phyloP scores from a whole-genome alignment of 1,140 invertebrate genomes.

The Holotrichia oblita region DNA sequence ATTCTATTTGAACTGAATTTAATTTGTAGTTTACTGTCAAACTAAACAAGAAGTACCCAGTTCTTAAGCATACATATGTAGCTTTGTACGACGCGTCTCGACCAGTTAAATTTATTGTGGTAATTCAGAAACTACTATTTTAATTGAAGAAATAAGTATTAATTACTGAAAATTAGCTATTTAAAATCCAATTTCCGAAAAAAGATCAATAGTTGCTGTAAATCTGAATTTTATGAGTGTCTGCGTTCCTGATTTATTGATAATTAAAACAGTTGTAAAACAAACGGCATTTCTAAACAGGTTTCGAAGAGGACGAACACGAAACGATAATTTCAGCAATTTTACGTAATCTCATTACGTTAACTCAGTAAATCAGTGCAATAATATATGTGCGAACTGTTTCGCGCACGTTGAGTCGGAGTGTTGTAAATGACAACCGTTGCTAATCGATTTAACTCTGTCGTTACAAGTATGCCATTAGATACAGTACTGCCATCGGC shows the following conservation, averaged over 20 bases:
- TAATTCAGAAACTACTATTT: too few relatives aligned
- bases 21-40: too few relatives aligned
- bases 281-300: background rate
- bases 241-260: constrained; percentile 4
- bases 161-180: background rate
- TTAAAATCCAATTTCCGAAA: background rate
- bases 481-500: constrained; percentile 51
- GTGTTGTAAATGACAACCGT: constrained; percentile 54
- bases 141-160: background rate
- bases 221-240: background rate
- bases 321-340: constrained; percentile 48
- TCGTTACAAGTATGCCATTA: constrained; percentile 52
- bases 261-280: constrained; percentile 17
- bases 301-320: constrained; percentile 19
- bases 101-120: too few relatives aligned
- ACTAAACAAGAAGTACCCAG: too few relatives aligned
- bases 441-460: constrained; percentile 52
- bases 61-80: too few relatives aligned
- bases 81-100: too few relatives aligned
- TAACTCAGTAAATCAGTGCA: constrained; percentile 50
- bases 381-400: constrained; percentile 52
- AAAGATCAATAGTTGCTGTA: background rate
- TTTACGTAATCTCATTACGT: constrained; percentile 48
- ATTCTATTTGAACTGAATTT: too few relatives aligned
- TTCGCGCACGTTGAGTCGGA: constrained; percentile 46